Evolutionary conservation across 2,113 vertebrate species (phyloP).

Genomic region (Urocitellus parryii): DNA sequence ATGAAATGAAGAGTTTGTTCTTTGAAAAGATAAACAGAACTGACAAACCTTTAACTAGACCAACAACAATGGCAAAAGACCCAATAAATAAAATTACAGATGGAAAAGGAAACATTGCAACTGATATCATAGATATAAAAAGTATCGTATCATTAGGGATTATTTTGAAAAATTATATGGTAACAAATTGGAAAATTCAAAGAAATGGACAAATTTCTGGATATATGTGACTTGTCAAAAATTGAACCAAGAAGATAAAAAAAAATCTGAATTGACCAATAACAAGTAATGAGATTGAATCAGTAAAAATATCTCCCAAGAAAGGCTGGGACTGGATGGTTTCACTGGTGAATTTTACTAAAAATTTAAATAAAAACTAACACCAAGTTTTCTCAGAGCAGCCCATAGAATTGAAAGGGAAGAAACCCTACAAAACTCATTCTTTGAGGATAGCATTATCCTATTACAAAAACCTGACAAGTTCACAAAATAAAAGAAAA

Average conservation of each 20-base stretch:
- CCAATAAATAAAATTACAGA: no score
- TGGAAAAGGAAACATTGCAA: no score
- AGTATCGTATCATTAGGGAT: neutral
- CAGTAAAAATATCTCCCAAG: no score
- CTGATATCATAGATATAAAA: neutral
- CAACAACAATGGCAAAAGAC: no score
- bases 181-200: no score
- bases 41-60: no score
- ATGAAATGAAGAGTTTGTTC: neutral
- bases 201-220: no score
- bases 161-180: neutral
- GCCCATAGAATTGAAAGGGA: no score
- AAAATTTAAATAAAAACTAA: no score
- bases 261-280: neutral
- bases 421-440: neutral
- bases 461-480: neutral
- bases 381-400: no score
- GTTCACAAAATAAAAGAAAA: neutral
- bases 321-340: no score
- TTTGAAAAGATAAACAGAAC: neutral
- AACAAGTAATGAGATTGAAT: neutral
- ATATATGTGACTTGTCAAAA: neutral
- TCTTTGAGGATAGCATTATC: neutral
- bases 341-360: no score
- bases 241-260: neutral